Conservation (phyloP, 2,113 vertebrate genomes). For the Eulacestoma nigropectus region DNA sequence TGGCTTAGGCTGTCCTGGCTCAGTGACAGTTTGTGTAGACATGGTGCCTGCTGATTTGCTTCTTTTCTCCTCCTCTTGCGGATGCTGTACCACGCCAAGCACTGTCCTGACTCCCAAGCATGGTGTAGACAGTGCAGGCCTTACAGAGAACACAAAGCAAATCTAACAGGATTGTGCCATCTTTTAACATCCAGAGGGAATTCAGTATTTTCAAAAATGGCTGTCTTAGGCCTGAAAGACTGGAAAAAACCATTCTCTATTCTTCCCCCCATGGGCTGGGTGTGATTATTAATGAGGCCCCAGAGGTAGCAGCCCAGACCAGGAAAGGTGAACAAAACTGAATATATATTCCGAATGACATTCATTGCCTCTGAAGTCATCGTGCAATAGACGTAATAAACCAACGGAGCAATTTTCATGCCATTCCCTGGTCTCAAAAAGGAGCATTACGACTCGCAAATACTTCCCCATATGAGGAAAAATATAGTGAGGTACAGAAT, state of each 20-base stretch:
- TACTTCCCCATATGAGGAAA: neutral
- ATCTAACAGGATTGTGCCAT: neutral
- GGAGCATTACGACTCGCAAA: neutral
- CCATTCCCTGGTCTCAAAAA: neutral
- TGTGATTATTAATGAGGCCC: neutral
- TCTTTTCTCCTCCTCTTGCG: neutral
- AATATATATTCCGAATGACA: neutral
- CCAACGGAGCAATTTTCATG: neutral
- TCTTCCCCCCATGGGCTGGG: neutral
- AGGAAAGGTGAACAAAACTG: neutral
- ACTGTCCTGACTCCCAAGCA: neutral
- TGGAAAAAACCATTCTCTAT: neutral
- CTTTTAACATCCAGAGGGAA: neutral
- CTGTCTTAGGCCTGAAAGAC: neutral
- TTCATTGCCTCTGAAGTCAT: neutral
- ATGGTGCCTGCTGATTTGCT: neutral
- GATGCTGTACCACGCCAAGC: neutral
- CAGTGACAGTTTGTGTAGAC: neutral
- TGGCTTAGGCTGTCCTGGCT: neutral
- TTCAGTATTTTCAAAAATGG: neutral
- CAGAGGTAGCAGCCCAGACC: neutral
- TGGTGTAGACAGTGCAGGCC: neutral
- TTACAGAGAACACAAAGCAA: neutral
- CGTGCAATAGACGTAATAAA: neutral
- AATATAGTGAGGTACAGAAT: neutral